phyloP scores from a whole-genome alignment of 2,797 vertebrate genomes.

The Cheirogaleus major region DNA sequence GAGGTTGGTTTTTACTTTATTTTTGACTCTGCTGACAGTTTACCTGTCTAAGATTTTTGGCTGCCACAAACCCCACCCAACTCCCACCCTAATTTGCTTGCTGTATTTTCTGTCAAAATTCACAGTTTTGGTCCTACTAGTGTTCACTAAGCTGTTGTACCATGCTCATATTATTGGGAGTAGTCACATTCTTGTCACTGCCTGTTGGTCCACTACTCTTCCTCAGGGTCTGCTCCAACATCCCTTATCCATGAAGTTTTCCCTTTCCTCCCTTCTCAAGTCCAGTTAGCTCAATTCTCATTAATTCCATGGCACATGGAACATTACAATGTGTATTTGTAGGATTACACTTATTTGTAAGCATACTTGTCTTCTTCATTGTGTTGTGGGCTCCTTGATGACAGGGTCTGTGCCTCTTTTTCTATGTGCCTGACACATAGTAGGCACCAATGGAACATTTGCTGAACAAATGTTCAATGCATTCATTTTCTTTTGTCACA shows the following conservation, averaged over 20 bases:
- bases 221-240: neutral
- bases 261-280: neutral
- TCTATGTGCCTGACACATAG: neutral
- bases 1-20: neutral
- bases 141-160: neutral
- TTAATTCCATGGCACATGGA: neutral
- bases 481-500: slow-evolving; percentile 7
- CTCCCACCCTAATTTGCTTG: neutral
- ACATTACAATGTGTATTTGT: neutral
- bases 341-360: neutral
- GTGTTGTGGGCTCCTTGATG: neutral
- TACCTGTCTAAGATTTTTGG: neutral
- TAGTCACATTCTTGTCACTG: neutral
- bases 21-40: neutral
- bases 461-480: neutral
- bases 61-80: neutral
- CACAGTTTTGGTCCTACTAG: neutral
- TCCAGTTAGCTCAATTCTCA: neutral
- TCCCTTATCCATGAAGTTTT: neutral
- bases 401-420: neutral
- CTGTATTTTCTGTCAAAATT: neutral
- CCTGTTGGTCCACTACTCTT: neutral
- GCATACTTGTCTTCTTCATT: neutral
- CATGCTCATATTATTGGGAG: neutral
- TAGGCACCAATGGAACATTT: neutral